Conservation (phyloP, 1,140 invertebrate genomes). For the Condylostylus longicornis region DNA sequence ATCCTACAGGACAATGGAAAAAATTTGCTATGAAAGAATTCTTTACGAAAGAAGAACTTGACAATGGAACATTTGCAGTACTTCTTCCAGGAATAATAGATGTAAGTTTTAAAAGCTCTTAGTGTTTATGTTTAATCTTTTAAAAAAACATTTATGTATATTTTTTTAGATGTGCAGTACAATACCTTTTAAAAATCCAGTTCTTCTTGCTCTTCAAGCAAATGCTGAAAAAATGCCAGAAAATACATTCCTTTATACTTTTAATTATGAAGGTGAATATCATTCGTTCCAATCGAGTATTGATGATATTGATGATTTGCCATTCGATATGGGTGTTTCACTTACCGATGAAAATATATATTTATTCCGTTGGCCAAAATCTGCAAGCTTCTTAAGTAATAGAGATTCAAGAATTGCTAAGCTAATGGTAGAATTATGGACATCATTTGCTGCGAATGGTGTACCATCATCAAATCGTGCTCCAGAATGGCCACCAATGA, state of each 20-base stretch:
- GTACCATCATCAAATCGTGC: constrained; percentile 15
- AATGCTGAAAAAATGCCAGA: constrained; percentile 27
- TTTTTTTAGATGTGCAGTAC: constrained; percentile 20
- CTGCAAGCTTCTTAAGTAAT: constrained; percentile 16
- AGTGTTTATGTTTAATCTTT: not conserved
- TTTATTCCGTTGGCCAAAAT: constrained; percentile 29
- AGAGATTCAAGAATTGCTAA: constrained; percentile 24
- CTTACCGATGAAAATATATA: constrained; percentile 31
- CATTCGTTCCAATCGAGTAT: constrained; percentile 13
- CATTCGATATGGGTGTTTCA: constrained; percentile 27
- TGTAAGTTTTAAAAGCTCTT: constrained; percentile 12
- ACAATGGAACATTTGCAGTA: constrained; percentile 20
- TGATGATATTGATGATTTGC: constrained; percentile 13
- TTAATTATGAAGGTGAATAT: constrained; percentile 26
- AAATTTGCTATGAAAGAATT: constrained; percentile 24
- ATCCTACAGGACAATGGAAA: constrained; percentile 22
- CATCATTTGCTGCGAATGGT: constrained; percentile 22
- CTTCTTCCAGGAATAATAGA: constrained; percentile 25
- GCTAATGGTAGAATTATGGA: constrained; percentile 25
- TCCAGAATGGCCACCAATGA: constrained; percentile 22
- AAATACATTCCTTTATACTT: constrained; percentile 24
- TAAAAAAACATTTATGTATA: not conserved
- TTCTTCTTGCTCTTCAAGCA: constrained; percentile 23
- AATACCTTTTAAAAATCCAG: constrained; percentile 27
- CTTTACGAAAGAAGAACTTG: constrained; percentile 16